These are phyloP conservation scores for Ethmia dodecea DNA, from an alignment of 2,888 invertebrate species.

Conservation along the genomic window DNA sequence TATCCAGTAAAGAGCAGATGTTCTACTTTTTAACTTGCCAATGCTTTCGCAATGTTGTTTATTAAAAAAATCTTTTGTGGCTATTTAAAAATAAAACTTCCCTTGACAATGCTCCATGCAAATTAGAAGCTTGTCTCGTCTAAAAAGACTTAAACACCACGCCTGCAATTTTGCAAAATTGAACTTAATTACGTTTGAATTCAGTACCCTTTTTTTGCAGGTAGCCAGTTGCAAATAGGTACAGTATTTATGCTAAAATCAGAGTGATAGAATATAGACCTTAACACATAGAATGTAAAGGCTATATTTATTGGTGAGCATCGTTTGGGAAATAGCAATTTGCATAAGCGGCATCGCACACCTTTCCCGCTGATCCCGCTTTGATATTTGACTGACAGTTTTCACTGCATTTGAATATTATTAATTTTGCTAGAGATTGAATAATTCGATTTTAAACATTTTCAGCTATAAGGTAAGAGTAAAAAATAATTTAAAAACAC, in stretches of 20 bases:
- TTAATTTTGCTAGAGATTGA: too few relatives aligned
- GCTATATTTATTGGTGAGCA: slow-evolving; percentile 21
- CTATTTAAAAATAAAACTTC: slow-evolving; percentile 69
- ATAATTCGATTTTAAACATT: too few relatives aligned
- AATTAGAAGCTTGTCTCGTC: slow-evolving; percentile 50
- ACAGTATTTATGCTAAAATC: slow-evolving; percentile 36
- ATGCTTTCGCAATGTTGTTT: slow-evolving; percentile 64
- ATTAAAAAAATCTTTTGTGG: slow-evolving; percentile 75
- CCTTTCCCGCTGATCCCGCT: slow-evolving; percentile 67
- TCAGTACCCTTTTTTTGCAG: slow-evolving; percentile 24
- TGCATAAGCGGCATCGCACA: slow-evolving; percentile 65
- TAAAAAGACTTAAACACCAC: slow-evolving; percentile 28
- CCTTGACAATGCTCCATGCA: slow-evolving; percentile 72
- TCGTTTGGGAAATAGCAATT: slow-evolving; percentile 45
- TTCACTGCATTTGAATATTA: slow-evolving; percentile 36
- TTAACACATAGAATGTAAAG: slow-evolving; percentile 20
- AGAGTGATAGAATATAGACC: slow-evolving; percentile 20
- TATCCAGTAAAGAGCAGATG: slow-evolving; percentile 56
- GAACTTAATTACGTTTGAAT: slow-evolving; percentile 37
- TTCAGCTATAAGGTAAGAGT: too few relatives aligned
- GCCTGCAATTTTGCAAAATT: slow-evolving; percentile 25
- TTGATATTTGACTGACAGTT: slow-evolving; percentile 70
- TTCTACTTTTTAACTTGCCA: slow-evolving; percentile 60
- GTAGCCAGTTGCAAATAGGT: slow-evolving; percentile 32
- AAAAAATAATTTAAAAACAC: too few relatives aligned